Percentiles rank a stretch among this genome's conserved stretches.
These are phyloP conservation scores for Sebastiscus tertius DNA, from an alignment of 2,797 vertebrate species.

Conservation along the genomic window DNA sequence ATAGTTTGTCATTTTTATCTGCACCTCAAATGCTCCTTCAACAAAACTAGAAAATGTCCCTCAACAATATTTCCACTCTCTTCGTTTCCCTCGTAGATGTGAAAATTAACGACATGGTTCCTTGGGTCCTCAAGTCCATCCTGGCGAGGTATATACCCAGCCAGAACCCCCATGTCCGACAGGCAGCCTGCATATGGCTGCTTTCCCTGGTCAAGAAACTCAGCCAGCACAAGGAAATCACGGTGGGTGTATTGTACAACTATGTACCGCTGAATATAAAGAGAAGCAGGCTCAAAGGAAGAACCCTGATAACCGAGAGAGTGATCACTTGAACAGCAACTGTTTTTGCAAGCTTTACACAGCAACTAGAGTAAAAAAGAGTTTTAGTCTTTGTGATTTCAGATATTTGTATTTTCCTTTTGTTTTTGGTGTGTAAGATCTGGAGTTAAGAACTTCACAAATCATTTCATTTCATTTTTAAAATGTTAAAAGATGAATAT, in stretches of 20 bases:
- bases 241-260: slow-evolving; percentile 73
- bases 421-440: background rate
- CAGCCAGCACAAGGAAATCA: slow-evolving; percentile 91
- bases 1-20: background rate
- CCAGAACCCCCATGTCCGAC: slow-evolving; percentile 93
- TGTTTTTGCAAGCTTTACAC: background rate
- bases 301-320: background rate
- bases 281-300: background rate
- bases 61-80: background rate
- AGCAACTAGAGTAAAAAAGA: background rate
- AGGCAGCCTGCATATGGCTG: slow-evolving; percentile 97
- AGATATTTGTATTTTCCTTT: background rate
- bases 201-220: slow-evolving; percentile 96
- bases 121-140: slow-evolving; percentile 92
- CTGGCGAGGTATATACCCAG: slow-evolving; percentile 91
- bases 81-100: slow-evolving; percentile 76
- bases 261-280: background rate
- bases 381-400: background rate
- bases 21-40: background rate
- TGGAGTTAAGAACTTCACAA: background rate
- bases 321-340: too few relatives aligned
- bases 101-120: slow-evolving; percentile 92
- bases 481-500: background rate
- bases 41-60: background rate
- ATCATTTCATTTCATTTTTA: background rate